phyloP scores from a whole-genome alignment of 2,113 vertebrate genomes.

The Castor canadensis region DNA sequence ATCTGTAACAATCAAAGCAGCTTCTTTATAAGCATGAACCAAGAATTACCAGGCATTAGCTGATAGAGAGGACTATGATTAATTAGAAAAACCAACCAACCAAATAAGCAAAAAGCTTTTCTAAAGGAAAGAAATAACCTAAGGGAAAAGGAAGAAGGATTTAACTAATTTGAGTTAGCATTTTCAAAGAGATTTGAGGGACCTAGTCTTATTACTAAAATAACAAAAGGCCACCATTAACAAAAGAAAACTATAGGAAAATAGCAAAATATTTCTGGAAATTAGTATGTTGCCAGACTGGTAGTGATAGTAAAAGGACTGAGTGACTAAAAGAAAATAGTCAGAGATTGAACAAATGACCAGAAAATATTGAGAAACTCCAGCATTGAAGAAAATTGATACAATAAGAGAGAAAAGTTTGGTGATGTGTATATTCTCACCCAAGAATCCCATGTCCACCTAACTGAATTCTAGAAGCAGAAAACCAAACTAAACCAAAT shows the following conservation, averaged over 20 bases:
- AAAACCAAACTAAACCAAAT: neutral
- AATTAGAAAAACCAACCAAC: neutral
- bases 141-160: neutral
- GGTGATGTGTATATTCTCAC: neutral
- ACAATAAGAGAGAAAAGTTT: neutral
- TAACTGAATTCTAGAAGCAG: neutral
- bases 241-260: neutral
- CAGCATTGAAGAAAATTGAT: neutral
- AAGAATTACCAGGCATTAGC: neutral
- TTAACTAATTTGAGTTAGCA: neutral
- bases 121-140: neutral
- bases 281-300: neutral
- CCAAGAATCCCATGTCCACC: neutral
- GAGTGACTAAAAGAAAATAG: neutral
- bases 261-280: neutral
- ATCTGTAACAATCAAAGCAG: neutral
- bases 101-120: neutral
- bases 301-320: neutral
- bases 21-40: neutral
- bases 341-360: neutral
- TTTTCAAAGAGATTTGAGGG: neutral
- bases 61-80: neutral
- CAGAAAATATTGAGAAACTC: neutral
- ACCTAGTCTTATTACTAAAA: neutral
- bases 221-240: neutral